Evolutionary conservation across 2,888 invertebrate species (phyloP).

Genomic region (Noctua fimbriata): DNA sequence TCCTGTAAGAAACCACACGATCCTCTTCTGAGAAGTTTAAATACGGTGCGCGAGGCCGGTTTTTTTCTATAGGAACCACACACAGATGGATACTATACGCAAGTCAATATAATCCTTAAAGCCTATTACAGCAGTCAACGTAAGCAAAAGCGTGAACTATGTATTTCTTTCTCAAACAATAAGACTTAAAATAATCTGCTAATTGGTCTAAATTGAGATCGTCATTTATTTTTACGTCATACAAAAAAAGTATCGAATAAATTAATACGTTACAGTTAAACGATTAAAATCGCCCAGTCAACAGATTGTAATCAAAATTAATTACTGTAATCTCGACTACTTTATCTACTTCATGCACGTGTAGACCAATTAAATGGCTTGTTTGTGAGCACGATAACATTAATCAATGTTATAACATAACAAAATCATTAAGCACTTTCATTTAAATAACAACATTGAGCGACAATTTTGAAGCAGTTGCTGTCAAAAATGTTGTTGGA

Average conservation of each 20-base stretch:
- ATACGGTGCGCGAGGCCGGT: too few relatives aligned
- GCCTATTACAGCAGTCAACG: not conserved
- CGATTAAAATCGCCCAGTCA: constrained; percentile 36
- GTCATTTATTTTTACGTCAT: not conserved
- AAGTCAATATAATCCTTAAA: not conserved
- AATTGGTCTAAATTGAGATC: not conserved
- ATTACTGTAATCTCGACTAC: constrained; percentile 58
- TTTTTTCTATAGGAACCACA: not conserved
- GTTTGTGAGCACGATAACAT: constrained; percentile 53
- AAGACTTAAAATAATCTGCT: not conserved
- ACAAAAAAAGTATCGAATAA: constrained; percentile 11
- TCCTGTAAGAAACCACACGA: not conserved
- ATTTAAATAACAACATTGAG: constrained; percentile 9
- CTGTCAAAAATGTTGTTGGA: not conserved
- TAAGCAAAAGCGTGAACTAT: not conserved
- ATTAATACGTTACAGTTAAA: constrained; percentile 34
- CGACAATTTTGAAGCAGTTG: constrained; percentile 12
- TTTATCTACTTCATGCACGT: constrained; percentile 53
- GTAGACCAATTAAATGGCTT: constrained; percentile 52
- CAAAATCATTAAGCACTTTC: constrained; percentile 38
- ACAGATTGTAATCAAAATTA: constrained; percentile 62
- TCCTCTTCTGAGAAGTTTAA: too few relatives aligned
- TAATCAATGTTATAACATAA: constrained; percentile 48
- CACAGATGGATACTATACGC: not conserved
- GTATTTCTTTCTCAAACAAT: not conserved